These are phyloP conservation scores for Panzeria rudis DNA, from an alignment of 2,888 invertebrate species.

Conservation along the genomic window DNA sequence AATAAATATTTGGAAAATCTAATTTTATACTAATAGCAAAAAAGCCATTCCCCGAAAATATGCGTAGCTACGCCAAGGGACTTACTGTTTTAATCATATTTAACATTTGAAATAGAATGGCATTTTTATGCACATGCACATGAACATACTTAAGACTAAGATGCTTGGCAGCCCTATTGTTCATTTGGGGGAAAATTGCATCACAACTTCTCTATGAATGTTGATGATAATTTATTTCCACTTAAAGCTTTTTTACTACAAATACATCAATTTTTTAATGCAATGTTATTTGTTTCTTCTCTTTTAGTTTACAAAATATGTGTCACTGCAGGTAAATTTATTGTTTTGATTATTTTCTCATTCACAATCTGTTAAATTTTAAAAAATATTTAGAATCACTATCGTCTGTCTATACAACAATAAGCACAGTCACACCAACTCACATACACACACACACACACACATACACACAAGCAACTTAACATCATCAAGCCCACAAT, in stretches of 20 bases:
- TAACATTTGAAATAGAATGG: background rate
- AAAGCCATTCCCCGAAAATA: too few relatives aligned
- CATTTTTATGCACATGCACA: background rate
- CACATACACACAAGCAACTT: background rate
- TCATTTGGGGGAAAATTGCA: conserved; percentile 51
- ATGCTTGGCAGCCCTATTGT: conserved; percentile 37
- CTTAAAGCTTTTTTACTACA: conserved; percentile 12
- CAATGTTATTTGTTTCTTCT: conserved; percentile 1
- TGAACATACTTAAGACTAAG: too few relatives aligned
- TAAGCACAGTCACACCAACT: conserved; percentile 3
- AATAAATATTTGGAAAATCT: too few relatives aligned
- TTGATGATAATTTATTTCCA: conserved; percentile 44
- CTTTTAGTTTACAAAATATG: conserved; percentile 24
- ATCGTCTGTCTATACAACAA: conserved; percentile 2
- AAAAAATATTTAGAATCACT: conserved; percentile 52
- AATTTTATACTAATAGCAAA: too few relatives aligned
- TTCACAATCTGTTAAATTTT: conserved; percentile 63
- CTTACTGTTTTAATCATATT: background rate
- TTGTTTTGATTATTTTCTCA: conserved; percentile 58
- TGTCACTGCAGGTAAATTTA: conserved; percentile 65
- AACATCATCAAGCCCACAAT: conserved; percentile 19
- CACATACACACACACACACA: too few relatives aligned
- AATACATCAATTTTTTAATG: conserved; percentile 15
- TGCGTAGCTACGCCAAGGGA: too few relatives aligned
- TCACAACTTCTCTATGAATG: conserved; percentile 49